Evolutionary conservation across 2,113 vertebrate species (phyloP), one percentile per base, ranked within the genome.

Genomic region (Diadophis punctatus): DNA sequence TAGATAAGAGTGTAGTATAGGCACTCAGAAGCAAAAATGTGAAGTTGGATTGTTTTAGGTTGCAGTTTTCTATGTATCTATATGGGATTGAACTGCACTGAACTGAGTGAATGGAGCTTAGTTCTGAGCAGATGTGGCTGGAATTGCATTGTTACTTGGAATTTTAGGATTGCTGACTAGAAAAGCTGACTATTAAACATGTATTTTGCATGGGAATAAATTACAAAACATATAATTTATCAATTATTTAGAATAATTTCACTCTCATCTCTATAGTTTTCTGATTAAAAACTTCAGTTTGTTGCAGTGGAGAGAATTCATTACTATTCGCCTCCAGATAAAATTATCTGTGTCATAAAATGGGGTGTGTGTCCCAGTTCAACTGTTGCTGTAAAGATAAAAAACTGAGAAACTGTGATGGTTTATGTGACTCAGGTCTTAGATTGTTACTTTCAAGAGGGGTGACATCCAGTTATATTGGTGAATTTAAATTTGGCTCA

Each of bases 271-370:
- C 92, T 94, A 92, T 95, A 94, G 93, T 93, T 93, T 93, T 91
- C 92, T 93, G 84, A 96, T 97, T 96, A 96, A 97, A 97, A 96
- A 93, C 89, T 90, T 96, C 90, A 94, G 93, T 93, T 93, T 94
- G 94, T 94, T 27, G 91, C 0, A 89, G 90, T 93, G 58, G 22
- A 86, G n/a, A 63, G 68, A 92, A 49, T 49, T 53, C 90, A 43
- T 95, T 91, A 5, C 1, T 0, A 2, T 2, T 90, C 34, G 39
- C 86, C 34, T 74, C 93, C 34, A 4, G 12, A 10, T 84, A 88
- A 30, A 1, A n/a, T 30, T 49, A n/a, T 48, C 39, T 46, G 74
- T 9, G 5, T 34, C 1, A 8, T 90, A 52, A 90, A 86, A 8
- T 39, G n/a, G 85, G 63, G 10, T n/a, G 0, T 0, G 10, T 53